Percentiles rank a stretch among this genome's conserved stretches.
phyloP scores from a whole-genome alignment of 2,797 vertebrate species.

The Eurystomus glaucurus region DNA sequence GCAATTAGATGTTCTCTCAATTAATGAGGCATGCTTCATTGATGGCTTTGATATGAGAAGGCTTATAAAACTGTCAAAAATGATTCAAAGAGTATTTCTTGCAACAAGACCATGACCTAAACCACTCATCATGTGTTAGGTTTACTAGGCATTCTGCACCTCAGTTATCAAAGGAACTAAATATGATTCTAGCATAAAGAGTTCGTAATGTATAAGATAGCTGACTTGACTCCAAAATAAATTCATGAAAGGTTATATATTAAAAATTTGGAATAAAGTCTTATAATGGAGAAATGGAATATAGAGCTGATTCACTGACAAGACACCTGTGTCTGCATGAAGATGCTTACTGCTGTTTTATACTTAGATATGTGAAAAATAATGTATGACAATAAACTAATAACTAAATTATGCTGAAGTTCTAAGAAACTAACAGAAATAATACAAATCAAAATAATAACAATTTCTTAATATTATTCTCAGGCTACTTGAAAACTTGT shows the following conservation, averaged over 20 bases:
- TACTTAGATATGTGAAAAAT: not conserved
- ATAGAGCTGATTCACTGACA: not conserved
- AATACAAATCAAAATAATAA: not conserved
- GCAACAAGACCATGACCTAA: conserved; percentile 12
- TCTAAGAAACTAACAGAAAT: not conserved
- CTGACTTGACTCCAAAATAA: conserved; percentile 20
- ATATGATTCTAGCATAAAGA: conserved; percentile 5
- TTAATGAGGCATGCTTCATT: conserved; percentile 12
- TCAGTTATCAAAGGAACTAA: conserved; percentile 37
- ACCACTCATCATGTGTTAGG: not conserved
- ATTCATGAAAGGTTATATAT: not conserved
- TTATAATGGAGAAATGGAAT: not conserved
- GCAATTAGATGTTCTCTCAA: conserved; percentile 17
- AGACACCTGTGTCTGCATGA: not conserved
- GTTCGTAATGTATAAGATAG: not conserved
- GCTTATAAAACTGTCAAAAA: conserved; percentile 50
- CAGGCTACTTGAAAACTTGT: not conserved
- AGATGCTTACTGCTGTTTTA: not conserved
- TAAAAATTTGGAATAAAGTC: not conserved
- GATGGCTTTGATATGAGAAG: conserved; percentile 23
- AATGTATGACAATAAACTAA: not conserved
- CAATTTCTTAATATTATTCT: not conserved
- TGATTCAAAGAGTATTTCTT: conserved; percentile 40
- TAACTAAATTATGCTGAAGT: not conserved
- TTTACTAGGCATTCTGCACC: conserved; percentile 4